phyloP scores from a whole-genome alignment of 2,113 vertebrate species.

The Zosterops japonicus region DNA sequence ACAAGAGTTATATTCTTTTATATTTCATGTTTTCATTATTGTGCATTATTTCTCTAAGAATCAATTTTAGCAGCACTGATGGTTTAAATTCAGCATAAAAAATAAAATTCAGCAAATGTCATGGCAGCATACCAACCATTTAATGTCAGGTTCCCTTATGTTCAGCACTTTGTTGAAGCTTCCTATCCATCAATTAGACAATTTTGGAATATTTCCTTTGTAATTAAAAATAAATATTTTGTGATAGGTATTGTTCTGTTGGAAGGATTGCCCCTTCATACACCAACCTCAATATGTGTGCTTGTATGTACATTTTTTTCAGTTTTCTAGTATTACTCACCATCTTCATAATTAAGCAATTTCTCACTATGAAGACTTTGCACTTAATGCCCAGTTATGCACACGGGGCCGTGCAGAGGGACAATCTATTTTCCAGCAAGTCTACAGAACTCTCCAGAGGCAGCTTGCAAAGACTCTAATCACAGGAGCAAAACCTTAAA shows the following conservation, averaged over 20 bases:
- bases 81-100: conserved; percentile 66
- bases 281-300: background rate
- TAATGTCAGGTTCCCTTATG: conserved; percentile 76
- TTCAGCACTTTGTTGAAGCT: conserved; percentile 55
- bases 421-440: conserved; percentile 30
- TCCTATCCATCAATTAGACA: conserved; percentile 54
- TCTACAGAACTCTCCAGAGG: background rate
- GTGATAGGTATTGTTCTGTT: conserved; percentile 12
- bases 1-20: conserved; percentile 13
- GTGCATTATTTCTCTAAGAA: conserved; percentile 13
- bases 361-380: background rate
- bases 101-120: conserved; percentile 73
- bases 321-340: background rate
- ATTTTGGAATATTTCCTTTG: conserved; percentile 54
- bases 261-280: background rate
- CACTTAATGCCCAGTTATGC: background rate
- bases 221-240: conserved; percentile 53
- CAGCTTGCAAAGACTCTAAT: conserved; percentile 13
- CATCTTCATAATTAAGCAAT: background rate
- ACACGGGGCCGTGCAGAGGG: background rate
- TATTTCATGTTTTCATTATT: conserved; percentile 37
- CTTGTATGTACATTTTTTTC: background rate
- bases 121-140: conserved; percentile 69
- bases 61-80: conserved; percentile 60
- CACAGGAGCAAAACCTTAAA: conserved; percentile 9